phyloP scores from a whole-genome alignment of 2,888 invertebrate genomes.

The Leucophenga montana region DNA sequence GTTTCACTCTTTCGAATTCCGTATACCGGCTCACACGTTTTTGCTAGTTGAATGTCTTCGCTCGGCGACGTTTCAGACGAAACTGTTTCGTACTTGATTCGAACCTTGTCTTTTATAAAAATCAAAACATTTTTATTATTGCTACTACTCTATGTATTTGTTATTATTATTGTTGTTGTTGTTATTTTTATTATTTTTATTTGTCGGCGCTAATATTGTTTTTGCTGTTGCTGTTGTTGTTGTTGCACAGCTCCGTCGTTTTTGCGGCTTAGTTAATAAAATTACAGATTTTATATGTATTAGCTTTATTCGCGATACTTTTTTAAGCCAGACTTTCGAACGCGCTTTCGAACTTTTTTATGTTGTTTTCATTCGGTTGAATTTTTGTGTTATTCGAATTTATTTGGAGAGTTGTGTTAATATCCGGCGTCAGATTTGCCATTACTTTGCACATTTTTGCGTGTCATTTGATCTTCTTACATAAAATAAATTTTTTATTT shows the following conservation, averaged over 20 bases:
- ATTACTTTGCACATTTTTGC: conserved; percentile 1
- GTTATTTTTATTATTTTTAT: neutral
- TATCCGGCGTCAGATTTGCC: conserved; percentile 11
- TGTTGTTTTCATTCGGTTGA: neutral
- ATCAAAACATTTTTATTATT: conserved; percentile 48
- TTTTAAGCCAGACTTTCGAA: conserved; percentile 9
- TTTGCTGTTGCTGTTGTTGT: conserved; percentile 4
- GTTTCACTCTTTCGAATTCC: neutral
- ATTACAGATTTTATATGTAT: neutral
- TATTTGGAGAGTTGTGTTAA: neutral
- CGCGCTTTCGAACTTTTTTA: conserved; percentile 11
- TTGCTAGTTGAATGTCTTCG: conserved; percentile 42
- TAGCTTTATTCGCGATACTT: neutral
- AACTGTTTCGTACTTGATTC: conserved; percentile 63
- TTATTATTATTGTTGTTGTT: conserved; percentile 25
- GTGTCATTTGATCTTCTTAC: neutral
- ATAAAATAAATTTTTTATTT: no score
- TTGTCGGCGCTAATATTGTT: conserved; percentile 7
- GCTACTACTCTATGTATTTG: conserved; percentile 33
- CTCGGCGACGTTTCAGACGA: conserved; percentile 56
- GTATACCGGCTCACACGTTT: neutral
- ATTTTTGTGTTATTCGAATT: neutral
- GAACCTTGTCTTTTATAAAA: conserved; percentile 65
- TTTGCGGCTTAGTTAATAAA: neutral
- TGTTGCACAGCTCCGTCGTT: neutral